phyloP scores from a whole-genome alignment of 2,113 vertebrate genomes.

The Cricetomys ansorgei region DNA sequence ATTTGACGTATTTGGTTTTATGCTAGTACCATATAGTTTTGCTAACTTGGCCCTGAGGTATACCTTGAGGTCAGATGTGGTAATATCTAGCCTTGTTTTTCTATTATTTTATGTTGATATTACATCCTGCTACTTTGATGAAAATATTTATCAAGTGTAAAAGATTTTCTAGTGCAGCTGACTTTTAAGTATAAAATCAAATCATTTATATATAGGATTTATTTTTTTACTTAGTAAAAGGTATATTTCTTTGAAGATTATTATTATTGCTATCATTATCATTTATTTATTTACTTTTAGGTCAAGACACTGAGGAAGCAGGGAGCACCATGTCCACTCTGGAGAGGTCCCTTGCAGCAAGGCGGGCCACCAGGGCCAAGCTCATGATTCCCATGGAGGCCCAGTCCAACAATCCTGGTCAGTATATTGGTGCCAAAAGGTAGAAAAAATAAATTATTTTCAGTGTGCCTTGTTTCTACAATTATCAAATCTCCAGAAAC shows the following conservation, averaged over 20 bases:
- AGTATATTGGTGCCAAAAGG: constrained; percentile 68
- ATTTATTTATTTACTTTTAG: constrained; percentile 75
- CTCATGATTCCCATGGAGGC: constrained; percentile 98
- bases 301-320: constrained; percentile 92
- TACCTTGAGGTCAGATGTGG: neutral
- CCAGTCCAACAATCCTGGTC: constrained; percentile 94
- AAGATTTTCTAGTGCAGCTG: neutral
- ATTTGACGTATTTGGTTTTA: neutral
- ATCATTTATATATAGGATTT: neutral
- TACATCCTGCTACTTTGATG: neutral
- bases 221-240: neutral
- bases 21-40: neutral
- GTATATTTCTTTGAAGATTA: neutral
- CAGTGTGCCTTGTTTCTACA: neutral
- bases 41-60: neutral
- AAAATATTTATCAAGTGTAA: neutral
- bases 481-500: neutral
- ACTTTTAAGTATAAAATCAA: neutral
- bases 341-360: constrained; percentile 92
- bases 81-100: neutral
- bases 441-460: neutral
- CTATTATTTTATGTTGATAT: neutral
- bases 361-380: constrained; percentile 92
- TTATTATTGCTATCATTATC: neutral
- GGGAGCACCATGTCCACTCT: constrained; percentile 94